Base-by-base conservation (phyloP, 2,888 invertebrate species). In the Unio delphinus region DNA sequence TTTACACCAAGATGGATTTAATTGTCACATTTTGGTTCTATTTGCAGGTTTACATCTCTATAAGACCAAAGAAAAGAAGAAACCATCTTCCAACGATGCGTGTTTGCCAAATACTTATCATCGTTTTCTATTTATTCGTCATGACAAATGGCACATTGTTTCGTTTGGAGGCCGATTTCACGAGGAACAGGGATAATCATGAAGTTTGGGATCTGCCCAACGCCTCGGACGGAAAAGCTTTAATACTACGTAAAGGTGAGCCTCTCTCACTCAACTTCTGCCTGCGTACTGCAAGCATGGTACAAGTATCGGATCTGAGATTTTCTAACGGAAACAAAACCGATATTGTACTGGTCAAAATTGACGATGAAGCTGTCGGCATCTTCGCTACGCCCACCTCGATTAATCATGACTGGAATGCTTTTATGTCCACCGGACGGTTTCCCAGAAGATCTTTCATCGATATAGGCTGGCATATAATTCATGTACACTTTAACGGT, bases 321-420 rank as follows among this genome's bases (percentile, higher is more conserved):
- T 80, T 78, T 66, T 80, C 83, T 1, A 81, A 79, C 66, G 78
- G 74, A 28, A 80, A 80, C 63, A 30, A 20, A 3, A 75, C 76
- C 28, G 78, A 79, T n/a, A 65, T 71, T n/a, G 79, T 81, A 6
- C 55, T 73, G 4, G 74, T 81, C 4, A 65, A 74, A 11, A 68
- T 81, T 1, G 80, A 81, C 61, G 61, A 73, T 28, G 60, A 66
- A 26, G 45, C 68, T 56, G 74, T 81, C 67, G 80, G 80, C 7
- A 72, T 66, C 17, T 81, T 78, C 64, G 66, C 61, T 65, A 72
- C 79, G 0, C 73, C 75, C 1, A 67, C 70, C 2, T 67, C 64
- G 8, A 28, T 20, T 8, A 55, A 65, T 17, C 61, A 68, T 15
- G 65, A 74, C 20, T 80, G 79, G 78, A 73, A 78, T 54, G 34